Base-by-base conservation (phyloP, 2,888 invertebrate genomes). In the Meloe dianella region DNA sequence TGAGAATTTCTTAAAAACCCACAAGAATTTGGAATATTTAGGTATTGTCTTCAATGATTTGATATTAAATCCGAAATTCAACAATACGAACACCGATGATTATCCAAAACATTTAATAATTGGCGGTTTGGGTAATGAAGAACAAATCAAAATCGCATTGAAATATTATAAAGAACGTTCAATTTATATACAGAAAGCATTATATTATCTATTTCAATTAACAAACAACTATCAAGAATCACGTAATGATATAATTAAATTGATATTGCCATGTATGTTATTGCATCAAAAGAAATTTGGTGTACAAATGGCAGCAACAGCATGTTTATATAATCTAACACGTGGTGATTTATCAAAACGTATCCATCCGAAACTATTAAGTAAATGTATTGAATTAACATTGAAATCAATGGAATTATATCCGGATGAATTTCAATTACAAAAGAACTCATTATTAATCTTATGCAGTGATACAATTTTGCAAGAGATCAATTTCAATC, bases 391-490 rank as follows among this genome's bases (percentile, higher is more conserved):
- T 10, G 86, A 88, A 71, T 81, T 89, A 24, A 91, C 90, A 1
- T 82, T 92, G 63, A 84, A 85, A 57, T 90, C 91, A 6, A 92
- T 92, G 91, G 88, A 89, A 77, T 86, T 85, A 63, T 90, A 89
- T 78, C 89, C 90, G 0, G 87, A 86, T 71, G 89, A 90, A 76
- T 88, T 87, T 77, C 90, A 90, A 81, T 83, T 92, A 56, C 91
- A 92, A 79, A 92, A 91, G 77, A 92, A 92, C 78, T 89, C 90
- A 1, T 81, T 92, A 70, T 83, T 92, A 60, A 92, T 90, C 2
- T 83, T 92, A 59, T 92, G 92, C 82, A 91, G 90, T 80, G 92
- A 92, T 80, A 85, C 91, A 72, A 91, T 92, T 68, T 84, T 92
- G n/a, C 91, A 91, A 76, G 90, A 91, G 73, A 90, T 91, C 74